These are phyloP conservation scores for Ophiodon elongatus DNA, from an alignment of 2,113 vertebrate species.

Conservation along the genomic window DNA sequence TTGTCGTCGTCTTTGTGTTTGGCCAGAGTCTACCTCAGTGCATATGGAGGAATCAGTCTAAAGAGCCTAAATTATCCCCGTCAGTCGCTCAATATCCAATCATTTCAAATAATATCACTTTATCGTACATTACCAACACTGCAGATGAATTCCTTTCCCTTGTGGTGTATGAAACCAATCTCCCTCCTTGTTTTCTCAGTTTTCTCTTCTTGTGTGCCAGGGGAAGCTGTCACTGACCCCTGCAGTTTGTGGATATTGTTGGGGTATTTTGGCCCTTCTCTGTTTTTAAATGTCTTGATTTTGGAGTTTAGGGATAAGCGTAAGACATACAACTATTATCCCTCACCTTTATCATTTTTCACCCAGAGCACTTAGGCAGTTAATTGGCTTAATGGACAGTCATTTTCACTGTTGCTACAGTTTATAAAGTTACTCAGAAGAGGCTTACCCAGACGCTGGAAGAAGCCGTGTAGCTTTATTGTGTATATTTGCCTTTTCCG, in stretches of 20 bases:
- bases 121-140: conserved; percentile 44
- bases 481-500: neutral
- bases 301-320: neutral
- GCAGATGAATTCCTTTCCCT: conserved; percentile 37
- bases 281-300: neutral
- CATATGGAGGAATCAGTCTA: conserved; percentile 77
- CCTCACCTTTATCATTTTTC: neutral
- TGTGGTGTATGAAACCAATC: conserved; percentile 10
- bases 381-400: conserved; percentile 23
- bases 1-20: conserved; percentile 81
- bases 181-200: neutral
- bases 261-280: neutral
- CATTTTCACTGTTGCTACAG: neutral
- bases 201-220: conserved; percentile 11
- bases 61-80: conserved; percentile 63
- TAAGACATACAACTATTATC: neutral
- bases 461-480: conserved; percentile 15
- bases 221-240: conserved; percentile 16
- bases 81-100: conserved; percentile 63
- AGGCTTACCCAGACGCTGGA: neutral
- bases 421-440: neutral
- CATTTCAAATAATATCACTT: conserved; percentile 58
- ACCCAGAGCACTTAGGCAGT: conserved; percentile 5
- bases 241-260: neutral
- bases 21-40: conserved; percentile 96